A percentile compares a stretch with the other conserved stretches of the same genome.
These are phyloP conservation scores for Aporophyla nigra DNA, from an alignment of 2,888 invertebrate species.

Conservation along the genomic window DNA sequence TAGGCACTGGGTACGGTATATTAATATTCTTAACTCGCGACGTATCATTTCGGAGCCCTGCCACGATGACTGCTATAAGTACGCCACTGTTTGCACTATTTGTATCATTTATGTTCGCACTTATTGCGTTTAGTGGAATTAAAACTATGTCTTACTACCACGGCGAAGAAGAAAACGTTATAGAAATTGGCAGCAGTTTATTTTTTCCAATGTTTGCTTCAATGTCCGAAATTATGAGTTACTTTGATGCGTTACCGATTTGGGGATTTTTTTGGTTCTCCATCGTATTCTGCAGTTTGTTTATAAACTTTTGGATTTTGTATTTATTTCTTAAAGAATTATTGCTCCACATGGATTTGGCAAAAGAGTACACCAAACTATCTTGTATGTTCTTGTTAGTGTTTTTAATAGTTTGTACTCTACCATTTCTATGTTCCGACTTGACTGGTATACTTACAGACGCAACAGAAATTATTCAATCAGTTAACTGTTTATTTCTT, in stretches of 20 bases:
- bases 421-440: conserved; percentile 84
- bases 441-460: conserved; percentile 77
- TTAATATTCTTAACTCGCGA: conserved; percentile 79
- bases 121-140: conserved; percentile 81
- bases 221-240: conserved; percentile 81
- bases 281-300: conserved; percentile 76
- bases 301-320: conserved; percentile 80
- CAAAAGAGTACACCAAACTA: conserved; percentile 70
- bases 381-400: conserved; percentile 70
- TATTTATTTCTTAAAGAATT: conserved; percentile 78
- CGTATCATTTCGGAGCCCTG: conserved; percentile 84
- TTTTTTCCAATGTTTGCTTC: conserved; percentile 80
- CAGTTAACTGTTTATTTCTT: conserved; percentile 78
- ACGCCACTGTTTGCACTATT: conserved; percentile 76
- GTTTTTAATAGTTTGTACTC: conserved; percentile 72
- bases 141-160: conserved; percentile 86
- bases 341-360: conserved; percentile 66
- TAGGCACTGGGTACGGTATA: conserved; percentile 79
- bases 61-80: conserved; percentile 84
- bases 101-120: conserved; percentile 73
- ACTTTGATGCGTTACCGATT: conserved; percentile 78
- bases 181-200: conserved; percentile 77
- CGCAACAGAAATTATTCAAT: conserved; percentile 79
- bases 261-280: conserved; percentile 85
- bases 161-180: conserved; percentile 82